Conservation (phyloP, 2,797 vertebrate genomes). For the Sebastes trivittatus region DNA sequence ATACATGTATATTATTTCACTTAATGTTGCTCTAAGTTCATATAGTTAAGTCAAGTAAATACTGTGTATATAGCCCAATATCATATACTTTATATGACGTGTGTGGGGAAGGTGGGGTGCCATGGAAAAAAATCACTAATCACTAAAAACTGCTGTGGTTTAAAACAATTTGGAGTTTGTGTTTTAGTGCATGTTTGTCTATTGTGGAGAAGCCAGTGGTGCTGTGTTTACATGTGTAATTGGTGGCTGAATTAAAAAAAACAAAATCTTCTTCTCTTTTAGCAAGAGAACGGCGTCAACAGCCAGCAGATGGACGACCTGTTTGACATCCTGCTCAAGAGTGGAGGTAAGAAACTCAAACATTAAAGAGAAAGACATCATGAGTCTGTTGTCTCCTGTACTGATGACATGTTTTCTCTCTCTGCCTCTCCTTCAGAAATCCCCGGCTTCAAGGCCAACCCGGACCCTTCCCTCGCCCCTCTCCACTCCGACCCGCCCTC, state of each 20-base stretch:
- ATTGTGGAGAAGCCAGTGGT: neutral
- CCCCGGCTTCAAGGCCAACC: constrained; percentile 79
- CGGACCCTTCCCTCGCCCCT: constrained; percentile 79
- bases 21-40: neutral
- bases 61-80: neutral
- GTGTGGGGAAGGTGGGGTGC: neutral
- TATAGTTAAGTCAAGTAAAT: neutral
- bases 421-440: constrained; percentile 71
- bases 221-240: neutral
- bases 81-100: neutral
- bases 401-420: neutral
- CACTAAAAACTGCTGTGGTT: no score
- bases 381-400: neutral
- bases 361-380: neutral
- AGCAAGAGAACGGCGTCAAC: constrained; percentile 86
- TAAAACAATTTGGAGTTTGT: neutral
- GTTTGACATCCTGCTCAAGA: constrained; percentile 95
- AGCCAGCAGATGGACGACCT: constrained; percentile 95
- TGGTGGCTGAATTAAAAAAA: neutral
- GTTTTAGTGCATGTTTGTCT: neutral
- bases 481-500: constrained; percentile 79
- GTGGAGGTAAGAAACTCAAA: constrained; percentile 86
- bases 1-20: no score
- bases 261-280: neutral
- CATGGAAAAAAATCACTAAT: no score